phyloP scores from a whole-genome alignment of 2,888 invertebrate species.

The Acrocera orbiculus region DNA sequence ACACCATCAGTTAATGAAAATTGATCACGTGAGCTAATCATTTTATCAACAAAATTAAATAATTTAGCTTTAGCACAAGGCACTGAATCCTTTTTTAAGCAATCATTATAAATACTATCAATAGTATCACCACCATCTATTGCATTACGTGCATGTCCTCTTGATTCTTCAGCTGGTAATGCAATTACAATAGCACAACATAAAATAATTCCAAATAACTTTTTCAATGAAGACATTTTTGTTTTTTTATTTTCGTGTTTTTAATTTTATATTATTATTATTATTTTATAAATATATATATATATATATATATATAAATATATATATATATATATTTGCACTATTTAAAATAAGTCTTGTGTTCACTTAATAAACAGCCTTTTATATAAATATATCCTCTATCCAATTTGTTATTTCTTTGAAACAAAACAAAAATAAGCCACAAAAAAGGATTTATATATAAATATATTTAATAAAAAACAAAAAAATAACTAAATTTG shows the following conservation, averaged over 20 bases:
- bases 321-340: too few species aligned
- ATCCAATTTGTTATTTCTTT: too few species aligned
- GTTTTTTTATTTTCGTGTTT: slow-evolving; percentile 7
- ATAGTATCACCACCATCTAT: slow-evolving; percentile 54
- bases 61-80: slow-evolving; percentile 75
- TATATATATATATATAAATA: too few species aligned
- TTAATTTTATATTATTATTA: not conserved
- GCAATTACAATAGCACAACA: slow-evolving; percentile 42
- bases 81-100: slow-evolving; percentile 64
- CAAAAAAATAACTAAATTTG: slow-evolving; percentile 3
- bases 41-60: slow-evolving; percentile 72
- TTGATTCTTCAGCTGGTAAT: slow-evolving; percentile 52
- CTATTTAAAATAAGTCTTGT: too few species aligned
- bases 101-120: slow-evolving; percentile 58
- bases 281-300: slow-evolving; percentile 1
- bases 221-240: slow-evolving; percentile 31
- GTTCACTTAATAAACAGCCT: too few species aligned
- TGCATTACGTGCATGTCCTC: slow-evolving; percentile 37
- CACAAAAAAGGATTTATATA: not conserved
- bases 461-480: not conserved
- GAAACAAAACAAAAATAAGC: too few species aligned
- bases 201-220: slow-evolving; percentile 36
- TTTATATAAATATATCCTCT: too few species aligned
- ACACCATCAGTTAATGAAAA: slow-evolving; percentile 68
- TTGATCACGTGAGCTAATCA: slow-evolving; percentile 61